Conservation (phyloP, 53 echinoderm and acorn worm species). For the Hippasteria phrygiana region DNA sequence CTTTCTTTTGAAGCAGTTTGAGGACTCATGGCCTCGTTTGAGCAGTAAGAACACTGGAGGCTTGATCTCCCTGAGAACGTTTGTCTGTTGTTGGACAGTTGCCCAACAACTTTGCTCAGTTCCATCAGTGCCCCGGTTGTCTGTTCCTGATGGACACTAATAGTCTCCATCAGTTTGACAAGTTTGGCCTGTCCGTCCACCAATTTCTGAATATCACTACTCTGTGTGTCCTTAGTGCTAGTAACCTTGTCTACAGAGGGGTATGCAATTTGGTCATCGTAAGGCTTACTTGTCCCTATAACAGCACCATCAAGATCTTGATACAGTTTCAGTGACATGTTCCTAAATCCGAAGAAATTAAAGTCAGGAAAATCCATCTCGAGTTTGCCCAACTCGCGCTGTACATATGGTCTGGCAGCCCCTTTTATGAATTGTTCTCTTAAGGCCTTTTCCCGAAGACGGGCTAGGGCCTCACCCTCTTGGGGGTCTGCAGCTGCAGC, state of each 20-base stretch:
- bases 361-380: slow-evolving; percentile 20
- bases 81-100: background rate
- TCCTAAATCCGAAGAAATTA: slow-evolving; percentile 21
- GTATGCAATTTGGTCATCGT: background rate
- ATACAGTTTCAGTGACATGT: slow-evolving; percentile 12
- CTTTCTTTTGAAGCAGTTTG: background rate
- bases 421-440: slow-evolving; percentile 49
- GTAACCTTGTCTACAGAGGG: background rate
- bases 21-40: background rate
- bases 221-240: background rate
- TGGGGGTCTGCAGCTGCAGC: slow-evolving; percentile 16
- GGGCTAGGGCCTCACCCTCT: slow-evolving; percentile 18
- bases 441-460: slow-evolving; percentile 44
- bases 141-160: background rate
- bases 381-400: slow-evolving; percentile 36
- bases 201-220: slow-evolving; percentile 2
- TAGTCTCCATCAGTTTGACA: background rate
- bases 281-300: background rate
- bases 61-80: background rate
- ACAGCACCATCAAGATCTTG: background rate
- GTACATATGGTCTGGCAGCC: slow-evolving; percentile 31
- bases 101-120: background rate
- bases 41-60: background rate
- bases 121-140: background rate
- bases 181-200: slow-evolving; percentile 18